These are phyloP conservation scores for Echiichthys vipera DNA, from an alignment of 2,797 vertebrate genomes.

Conservation along the genomic window DNA sequence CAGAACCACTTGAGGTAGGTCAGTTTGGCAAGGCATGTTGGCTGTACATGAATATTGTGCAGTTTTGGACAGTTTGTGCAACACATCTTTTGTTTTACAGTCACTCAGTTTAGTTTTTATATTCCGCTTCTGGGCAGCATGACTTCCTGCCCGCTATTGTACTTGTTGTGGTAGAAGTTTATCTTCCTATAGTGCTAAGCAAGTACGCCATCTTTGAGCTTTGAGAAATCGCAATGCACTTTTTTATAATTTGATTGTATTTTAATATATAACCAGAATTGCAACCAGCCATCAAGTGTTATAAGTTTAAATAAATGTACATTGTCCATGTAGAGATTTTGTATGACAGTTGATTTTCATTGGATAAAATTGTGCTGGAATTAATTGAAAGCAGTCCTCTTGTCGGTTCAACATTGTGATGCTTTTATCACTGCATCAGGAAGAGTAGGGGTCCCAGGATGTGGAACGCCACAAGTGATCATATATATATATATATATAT, in stretches of 20 bases:
- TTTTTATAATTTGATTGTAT: constrained; percentile 65
- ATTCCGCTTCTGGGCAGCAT: constrained; percentile 20
- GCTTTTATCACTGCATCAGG: background rate
- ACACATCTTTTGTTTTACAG: constrained; percentile 36
- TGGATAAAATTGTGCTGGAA: background rate
- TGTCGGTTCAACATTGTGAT: background rate
- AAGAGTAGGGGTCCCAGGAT: background rate
- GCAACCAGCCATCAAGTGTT: constrained; percentile 48
- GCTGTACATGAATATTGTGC: constrained; percentile 32
- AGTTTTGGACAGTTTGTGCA: constrained; percentile 36
- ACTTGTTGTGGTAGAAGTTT: constrained; percentile 31
- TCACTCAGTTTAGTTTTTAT: constrained; percentile 30
- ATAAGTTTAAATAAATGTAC: constrained; percentile 58
- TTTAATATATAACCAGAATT: constrained; percentile 47
- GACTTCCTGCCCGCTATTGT: constrained; percentile 38
- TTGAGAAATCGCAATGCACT: constrained; percentile 35
- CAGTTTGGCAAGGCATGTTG: constrained; percentile 19
- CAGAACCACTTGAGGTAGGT: constrained; percentile 12
- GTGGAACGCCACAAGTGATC: background rate
- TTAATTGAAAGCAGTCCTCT: background rate
- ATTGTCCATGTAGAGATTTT: constrained; percentile 15
- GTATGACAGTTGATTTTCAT: background rate
- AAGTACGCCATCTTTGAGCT: constrained; percentile 39
- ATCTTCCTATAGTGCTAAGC: constrained; percentile 31
- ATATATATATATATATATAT: background rate